A percentile compares a stretch with the other conserved stretches of the same genome.
Conservation (phyloP, 2,888 invertebrate species). For the Thymelicus acteon region DNA sequence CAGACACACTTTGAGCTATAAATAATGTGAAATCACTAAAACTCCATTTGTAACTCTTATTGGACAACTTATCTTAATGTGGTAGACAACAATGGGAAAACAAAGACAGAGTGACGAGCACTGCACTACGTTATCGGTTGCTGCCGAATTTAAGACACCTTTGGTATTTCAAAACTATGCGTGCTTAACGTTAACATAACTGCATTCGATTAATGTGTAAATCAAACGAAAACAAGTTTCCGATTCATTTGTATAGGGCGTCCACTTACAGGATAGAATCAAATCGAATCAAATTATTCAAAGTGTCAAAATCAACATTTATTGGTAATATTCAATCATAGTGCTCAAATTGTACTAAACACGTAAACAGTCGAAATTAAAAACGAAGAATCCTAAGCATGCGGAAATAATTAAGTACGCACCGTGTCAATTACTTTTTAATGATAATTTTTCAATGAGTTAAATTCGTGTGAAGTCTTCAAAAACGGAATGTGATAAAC, state of each 20-base stretch:
- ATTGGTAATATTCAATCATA: neutral
- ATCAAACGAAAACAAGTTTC: neutral
- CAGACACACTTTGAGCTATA: slow-evolving; percentile 51
- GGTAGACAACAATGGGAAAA: slow-evolving; percentile 40
- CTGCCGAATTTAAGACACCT: slow-evolving; percentile 26
- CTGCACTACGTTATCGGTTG: neutral
- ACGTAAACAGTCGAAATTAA: neutral
- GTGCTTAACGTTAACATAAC: neutral
- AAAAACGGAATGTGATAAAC: slow-evolving; percentile 58
- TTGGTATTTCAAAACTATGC: slow-evolving; percentile 21
- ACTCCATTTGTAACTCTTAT: slow-evolving; percentile 48
- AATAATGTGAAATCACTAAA: slow-evolving; percentile 49
- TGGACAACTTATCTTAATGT: slow-evolving; percentile 47
- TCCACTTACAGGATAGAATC: neutral
- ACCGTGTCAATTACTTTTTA: slow-evolving; percentile 35
- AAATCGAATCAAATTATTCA: neutral
- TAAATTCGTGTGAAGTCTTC: slow-evolving; percentile 45
- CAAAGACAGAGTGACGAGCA: slow-evolving; percentile 27
- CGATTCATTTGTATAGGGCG: no score
- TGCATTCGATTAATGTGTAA: neutral
- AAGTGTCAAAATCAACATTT: neutral
- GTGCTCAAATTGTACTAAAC: neutral
- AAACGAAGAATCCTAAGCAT: neutral
- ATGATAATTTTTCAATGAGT: slow-evolving; percentile 13
- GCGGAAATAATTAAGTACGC: slow-evolving; percentile 51